These are phyloP conservation scores for Lophura swinhoii DNA, from an alignment of 2,797 vertebrate species.

Conservation along the genomic window DNA sequence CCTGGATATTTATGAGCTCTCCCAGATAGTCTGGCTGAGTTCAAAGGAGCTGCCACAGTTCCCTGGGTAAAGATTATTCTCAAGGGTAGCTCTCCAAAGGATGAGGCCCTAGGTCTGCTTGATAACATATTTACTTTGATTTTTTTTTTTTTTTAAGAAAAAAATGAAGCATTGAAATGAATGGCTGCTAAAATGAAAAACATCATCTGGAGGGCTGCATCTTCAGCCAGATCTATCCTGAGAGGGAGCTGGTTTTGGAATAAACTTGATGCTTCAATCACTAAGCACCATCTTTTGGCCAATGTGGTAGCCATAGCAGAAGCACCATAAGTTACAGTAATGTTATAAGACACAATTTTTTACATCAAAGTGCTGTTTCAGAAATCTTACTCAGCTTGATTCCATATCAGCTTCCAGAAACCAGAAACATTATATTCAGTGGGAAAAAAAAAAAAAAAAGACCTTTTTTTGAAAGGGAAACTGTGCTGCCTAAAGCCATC, in stretches of 20 bases:
- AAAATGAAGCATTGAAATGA: neutral
- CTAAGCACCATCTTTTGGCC: neutral
- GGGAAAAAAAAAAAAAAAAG: neutral
- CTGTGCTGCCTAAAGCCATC: neutral
- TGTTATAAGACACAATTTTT: neutral
- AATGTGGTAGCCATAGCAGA: neutral
- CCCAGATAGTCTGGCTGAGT: constrained; percentile 41
- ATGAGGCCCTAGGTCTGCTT: constrained; percentile 36
- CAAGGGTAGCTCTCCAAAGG: neutral
- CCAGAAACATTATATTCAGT: neutral
- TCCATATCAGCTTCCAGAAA: neutral
- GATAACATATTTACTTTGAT: constrained; percentile 33
- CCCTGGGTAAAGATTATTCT: neutral
- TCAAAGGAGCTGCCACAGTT: constrained; percentile 39
- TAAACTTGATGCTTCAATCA: accelerated
- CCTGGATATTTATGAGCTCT: constrained; percentile 32
- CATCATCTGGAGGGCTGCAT: neutral
- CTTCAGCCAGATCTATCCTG: neutral
- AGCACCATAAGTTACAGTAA: neutral
- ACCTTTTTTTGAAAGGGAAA: neutral
- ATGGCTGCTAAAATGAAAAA: neutral
- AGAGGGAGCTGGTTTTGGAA: neutral
- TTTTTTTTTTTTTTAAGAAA: constrained; percentile 18
- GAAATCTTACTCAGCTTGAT: neutral
- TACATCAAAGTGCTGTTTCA: neutral